Evolutionary conservation across 2,113 vertebrate species (phyloP).

Genomic region (Myrmecobius fasciatus): DNA sequence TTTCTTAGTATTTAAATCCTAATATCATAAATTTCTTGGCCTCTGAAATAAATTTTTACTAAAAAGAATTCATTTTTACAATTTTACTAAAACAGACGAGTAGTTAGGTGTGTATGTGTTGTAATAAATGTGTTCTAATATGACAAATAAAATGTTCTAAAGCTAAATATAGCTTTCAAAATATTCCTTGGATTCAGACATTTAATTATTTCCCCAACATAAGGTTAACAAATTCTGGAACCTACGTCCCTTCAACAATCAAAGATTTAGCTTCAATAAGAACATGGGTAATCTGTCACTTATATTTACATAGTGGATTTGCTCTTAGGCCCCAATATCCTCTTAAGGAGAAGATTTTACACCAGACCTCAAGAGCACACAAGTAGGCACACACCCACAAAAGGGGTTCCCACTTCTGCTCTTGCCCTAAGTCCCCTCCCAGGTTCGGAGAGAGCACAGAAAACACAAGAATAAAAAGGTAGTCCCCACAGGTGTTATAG

Average conservation of each 20-base stretch:
- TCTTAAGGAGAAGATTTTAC: not conserved
- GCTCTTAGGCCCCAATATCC: conserved; percentile 24
- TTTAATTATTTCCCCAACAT: not conserved
- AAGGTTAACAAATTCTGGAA: conserved; percentile 51
- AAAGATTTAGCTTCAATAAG: conserved; percentile 23
- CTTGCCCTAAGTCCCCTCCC: conserved; percentile 11
- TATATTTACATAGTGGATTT: conserved; percentile 37
- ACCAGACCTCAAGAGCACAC: conserved; percentile 19
- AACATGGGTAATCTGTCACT: conserved; percentile 41
- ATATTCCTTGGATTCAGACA: not conserved
- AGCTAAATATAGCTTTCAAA: conserved; percentile 29
- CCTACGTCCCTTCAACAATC: conserved; percentile 48
- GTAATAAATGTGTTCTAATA: conserved; percentile 53
- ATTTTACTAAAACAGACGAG: conserved; percentile 36
- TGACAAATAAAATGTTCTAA: conserved; percentile 35
- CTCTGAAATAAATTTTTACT: conserved; percentile 43
- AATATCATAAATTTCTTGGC: not conserved
- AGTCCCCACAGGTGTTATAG: not conserved
- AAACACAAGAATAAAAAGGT: not conserved
- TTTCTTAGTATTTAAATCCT: conserved; percentile 30
- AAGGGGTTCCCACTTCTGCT: conserved; percentile 41
- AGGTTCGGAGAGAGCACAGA: not conserved
- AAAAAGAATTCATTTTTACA: conserved; percentile 26
- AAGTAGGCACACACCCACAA: conserved; percentile 49
- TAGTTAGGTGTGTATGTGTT: not conserved